A percentile compares a stretch with the other conserved stretches of the same genome.
Evolutionary conservation across 2,797 vertebrate species (phyloP).

Genomic region (Esox lucius): DNA sequence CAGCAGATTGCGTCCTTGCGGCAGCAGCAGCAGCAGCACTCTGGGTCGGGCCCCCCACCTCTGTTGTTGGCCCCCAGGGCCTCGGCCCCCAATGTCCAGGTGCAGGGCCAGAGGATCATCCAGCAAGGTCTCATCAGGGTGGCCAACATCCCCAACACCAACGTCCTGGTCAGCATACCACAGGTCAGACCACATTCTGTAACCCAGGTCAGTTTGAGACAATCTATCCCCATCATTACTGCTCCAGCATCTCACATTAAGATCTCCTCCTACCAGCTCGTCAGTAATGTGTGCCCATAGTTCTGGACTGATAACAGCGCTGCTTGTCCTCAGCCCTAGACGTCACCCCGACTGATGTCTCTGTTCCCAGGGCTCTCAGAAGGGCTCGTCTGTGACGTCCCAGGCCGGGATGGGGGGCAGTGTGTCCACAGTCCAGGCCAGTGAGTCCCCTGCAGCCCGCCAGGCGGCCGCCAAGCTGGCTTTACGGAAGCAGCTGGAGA

Average conservation of each 20-base stretch:
- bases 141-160: conserved; percentile 89
- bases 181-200: conserved; percentile 73
- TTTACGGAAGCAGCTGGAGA: conserved; percentile 94
- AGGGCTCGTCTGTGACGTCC: conserved; percentile 78
- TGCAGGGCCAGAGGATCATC: conserved; percentile 96
- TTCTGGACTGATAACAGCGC: no score
- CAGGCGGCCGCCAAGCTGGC: conserved; percentile 95
- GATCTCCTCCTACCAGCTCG: neutral
- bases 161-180: conserved; percentile 91
- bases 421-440: conserved; percentile 67
- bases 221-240: neutral
- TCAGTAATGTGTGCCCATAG: no score
- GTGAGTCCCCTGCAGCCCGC: conserved; percentile 89
- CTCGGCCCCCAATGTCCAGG: conserved; percentile 91
- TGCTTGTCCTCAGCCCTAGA: no score
- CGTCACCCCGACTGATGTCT: neutral
- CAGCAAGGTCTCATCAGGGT: conserved; percentile 97
- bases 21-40: conserved; percentile 90
- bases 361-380: conserved; percentile 82
- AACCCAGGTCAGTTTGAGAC: neutral
- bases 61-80: conserved; percentile 91
- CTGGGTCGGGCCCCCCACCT: conserved; percentile 89
- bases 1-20: conserved; percentile 90
- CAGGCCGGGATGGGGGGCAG: conserved; percentile 70
- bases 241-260: neutral